Evolutionary conservation across 2,797 vertebrate species (phyloP).

Genomic region (Zalophus californianus): DNA sequence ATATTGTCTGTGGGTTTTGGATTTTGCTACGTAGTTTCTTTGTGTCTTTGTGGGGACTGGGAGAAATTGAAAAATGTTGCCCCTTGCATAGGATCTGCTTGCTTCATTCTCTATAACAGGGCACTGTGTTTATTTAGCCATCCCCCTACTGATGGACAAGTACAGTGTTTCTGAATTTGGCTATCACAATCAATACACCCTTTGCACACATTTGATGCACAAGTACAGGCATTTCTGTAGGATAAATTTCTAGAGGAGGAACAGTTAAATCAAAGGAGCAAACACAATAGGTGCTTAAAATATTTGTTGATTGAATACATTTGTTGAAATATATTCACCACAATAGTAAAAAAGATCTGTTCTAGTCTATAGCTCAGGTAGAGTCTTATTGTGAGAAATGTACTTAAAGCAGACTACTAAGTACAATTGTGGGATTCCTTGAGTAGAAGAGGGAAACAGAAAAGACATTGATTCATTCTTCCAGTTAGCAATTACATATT

Average conservation of each 20-base stretch:
- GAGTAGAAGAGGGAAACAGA: background rate
- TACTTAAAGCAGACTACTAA: background rate
- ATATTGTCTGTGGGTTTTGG: background rate
- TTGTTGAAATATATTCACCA: background rate
- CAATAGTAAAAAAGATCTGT: background rate
- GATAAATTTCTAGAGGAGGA: background rate
- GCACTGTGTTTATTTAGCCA: background rate
- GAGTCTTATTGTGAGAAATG: background rate
- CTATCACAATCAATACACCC: background rate
- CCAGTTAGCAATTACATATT: background rate
- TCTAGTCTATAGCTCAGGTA: background rate
- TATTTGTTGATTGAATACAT: background rate
- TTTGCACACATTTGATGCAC: background rate
- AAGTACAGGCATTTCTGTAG: background rate
- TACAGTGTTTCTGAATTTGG: background rate
- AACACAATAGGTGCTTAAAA: background rate
- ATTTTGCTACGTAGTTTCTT: background rate
- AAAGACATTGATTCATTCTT: background rate
- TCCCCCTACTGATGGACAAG: background rate
- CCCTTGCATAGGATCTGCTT: background rate
- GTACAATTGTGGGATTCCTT: background rate
- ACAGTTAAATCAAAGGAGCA: background rate
- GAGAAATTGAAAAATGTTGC: background rate
- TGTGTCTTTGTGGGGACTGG: background rate
- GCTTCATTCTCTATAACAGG: background rate